Percentiles rank a stretch among this genome's conserved stretches.
Evolutionary conservation across 2,888 invertebrate genomes (phyloP).

Genomic region (Drosophila formosana): DNA sequence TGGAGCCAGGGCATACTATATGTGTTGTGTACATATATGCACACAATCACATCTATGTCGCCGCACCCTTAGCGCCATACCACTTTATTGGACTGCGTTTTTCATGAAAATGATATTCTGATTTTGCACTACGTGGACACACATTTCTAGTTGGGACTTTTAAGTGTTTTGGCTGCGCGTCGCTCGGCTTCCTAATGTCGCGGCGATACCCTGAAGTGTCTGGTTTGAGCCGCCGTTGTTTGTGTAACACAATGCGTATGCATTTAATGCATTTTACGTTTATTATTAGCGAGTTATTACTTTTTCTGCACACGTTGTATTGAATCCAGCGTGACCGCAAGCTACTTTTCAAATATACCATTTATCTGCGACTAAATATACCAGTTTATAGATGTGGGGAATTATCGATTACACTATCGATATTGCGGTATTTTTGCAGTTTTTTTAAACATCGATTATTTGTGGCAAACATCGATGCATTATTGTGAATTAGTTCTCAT

Average conservation of each 20-base stretch:
- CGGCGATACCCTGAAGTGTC: conserved; percentile 12
- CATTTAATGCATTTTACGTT: conserved; percentile 48
- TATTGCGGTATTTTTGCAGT: no score
- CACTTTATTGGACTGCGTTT: conserved; percentile 47
- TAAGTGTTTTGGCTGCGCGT: conserved; percentile 25
- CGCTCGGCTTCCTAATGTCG: conserved; percentile 11
- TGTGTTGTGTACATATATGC: conserved; percentile 3
- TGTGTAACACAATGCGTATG: conserved; percentile 39
- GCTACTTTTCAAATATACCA: background rate
- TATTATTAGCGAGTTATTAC: conserved; percentile 61
- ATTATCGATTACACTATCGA: background rate
- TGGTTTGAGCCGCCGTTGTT: conserved; percentile 16
- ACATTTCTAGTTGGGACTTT: conserved; percentile 50
- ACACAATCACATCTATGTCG: conserved; percentile 36
- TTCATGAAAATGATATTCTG: conserved; percentile 53
- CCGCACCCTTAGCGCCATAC: conserved; percentile 65
- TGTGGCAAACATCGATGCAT: no score
- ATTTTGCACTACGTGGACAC: conserved; percentile 74
- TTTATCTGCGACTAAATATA: background rate
- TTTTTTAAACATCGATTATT: no score
- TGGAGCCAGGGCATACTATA: conserved; percentile 45
- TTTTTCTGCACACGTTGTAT: conserved; percentile 72
- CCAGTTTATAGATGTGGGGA: background rate
- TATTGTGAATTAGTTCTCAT: no score
- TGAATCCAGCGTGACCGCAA: conserved; percentile 45